Percentiles rank a stretch among this genome's conserved stretches.
phyloP scores from a whole-genome alignment of 2,113 vertebrate genomes.

The Chrysochloris asiatica region DNA sequence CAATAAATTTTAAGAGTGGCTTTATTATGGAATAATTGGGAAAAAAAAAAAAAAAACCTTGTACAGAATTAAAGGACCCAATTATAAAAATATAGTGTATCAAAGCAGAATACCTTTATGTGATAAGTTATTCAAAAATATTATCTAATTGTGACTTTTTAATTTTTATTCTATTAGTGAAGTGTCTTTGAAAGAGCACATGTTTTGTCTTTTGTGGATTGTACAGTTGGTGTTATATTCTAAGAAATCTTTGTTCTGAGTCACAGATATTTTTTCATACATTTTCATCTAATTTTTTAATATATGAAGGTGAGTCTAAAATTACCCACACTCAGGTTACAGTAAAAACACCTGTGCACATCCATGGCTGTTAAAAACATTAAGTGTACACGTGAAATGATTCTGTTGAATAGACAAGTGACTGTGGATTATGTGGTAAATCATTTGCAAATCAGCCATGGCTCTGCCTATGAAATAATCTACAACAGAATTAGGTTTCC shows the following conservation, averaged over 20 bases:
- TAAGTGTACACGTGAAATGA: too few species aligned
- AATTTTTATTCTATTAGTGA: neutral
- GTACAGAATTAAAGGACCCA: neutral
- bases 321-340: too few species aligned
- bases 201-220: neutral
- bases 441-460: too few species aligned
- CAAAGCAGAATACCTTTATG: neutral
- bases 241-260: neutral
- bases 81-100: neutral
- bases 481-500: too few species aligned
- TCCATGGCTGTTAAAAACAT: too few species aligned
- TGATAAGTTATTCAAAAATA: neutral
- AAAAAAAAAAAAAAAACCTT: too few species aligned
- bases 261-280: neutral
- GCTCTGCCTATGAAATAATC: too few species aligned
- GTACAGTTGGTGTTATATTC: neutral
- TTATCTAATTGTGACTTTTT: neutral
- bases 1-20: conserved; percentile 5
- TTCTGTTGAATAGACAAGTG: too few species aligned
- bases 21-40: neutral
- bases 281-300: conserved; percentile 8
- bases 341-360: too few species aligned
- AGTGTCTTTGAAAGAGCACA: neutral
- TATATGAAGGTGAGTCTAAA: too few species aligned
- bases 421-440: too few species aligned